Conservation (phyloP, 1,140 invertebrate species). For the Halesus radiatus region DNA sequence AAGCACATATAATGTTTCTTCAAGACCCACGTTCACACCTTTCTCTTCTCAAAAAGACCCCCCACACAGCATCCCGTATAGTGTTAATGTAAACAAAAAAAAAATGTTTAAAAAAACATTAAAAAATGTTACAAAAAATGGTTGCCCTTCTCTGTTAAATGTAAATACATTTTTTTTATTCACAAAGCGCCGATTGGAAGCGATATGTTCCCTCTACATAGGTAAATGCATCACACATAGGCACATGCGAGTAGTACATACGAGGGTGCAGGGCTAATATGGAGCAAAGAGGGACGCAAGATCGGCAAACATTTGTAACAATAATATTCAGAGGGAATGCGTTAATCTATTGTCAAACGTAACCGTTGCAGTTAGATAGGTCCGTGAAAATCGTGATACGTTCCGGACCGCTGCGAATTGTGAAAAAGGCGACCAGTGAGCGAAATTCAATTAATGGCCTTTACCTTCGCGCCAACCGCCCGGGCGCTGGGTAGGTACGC, state of each 20-base stretch:
- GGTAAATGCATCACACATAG: background rate
- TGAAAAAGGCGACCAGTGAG: slow-evolving; percentile 37
- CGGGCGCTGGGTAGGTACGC: background rate
- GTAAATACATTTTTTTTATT: slow-evolving; percentile 12
- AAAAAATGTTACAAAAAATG: too few species aligned
- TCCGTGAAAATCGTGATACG: slow-evolving; percentile 55
- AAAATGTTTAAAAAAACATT: too few species aligned
- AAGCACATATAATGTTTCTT: too few species aligned
- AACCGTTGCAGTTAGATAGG: slow-evolving; percentile 57
- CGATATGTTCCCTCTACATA: background rate
- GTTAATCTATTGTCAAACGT: slow-evolving; percentile 57
- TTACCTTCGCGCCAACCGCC: background rate
- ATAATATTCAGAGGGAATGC: slow-evolving; percentile 32
- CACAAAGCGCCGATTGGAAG: slow-evolving; percentile 6
- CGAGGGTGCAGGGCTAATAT: background rate
- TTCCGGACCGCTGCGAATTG: slow-evolving; percentile 55
- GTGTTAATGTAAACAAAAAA: too few species aligned
- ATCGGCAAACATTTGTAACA: background rate
- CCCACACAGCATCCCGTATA: too few species aligned
- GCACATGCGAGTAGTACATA: background rate
- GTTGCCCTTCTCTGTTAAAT: background rate
- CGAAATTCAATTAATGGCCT: slow-evolving; percentile 50
- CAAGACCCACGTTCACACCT: too few species aligned
- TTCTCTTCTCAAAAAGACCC: too few species aligned
- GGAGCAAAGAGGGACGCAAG: slow-evolving; percentile 35